Evolutionary conservation across 64 coral and sea anemone species (phyloP), one percentile per base, ranked within the genome.

Genomic region (Acropora tenuis): DNA sequence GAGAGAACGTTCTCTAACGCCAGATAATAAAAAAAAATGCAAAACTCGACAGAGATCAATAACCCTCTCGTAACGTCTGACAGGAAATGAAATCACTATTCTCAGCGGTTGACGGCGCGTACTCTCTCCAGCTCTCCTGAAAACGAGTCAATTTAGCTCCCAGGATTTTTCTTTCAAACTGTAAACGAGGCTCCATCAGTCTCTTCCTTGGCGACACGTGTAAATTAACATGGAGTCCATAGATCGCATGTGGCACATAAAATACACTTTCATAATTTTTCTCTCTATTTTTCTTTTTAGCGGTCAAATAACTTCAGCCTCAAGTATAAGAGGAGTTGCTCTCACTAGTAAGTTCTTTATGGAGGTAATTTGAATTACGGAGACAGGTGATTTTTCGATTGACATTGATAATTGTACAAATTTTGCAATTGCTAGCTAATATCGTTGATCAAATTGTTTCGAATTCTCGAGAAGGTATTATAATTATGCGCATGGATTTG

Each of bases 211-310:
- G 60, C 57, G 71, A 92, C 91, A 92, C 91, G 91, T 92, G 91
- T 86, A 92, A 5, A 80, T 75, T 77, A 90, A 90, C 55, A 92
- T 92, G 91, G 91, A 83, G 91, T 82, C 75, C 2, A 48, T n/a
- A 42, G 48, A 76, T 1, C 18, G 2, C 46, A 1, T 69, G 2
- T 71, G 7, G 47, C 82, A 6, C 43, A 1, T 71, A 11, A 15
- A 48, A 6, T 55, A 43, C 7, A n/a, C 82, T 91, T 77, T 80
- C 75, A 47, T 91, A 53, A 2, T 85, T 47, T n/a, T 91, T 10
- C 52, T 91, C 16, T 47, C 41, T n/a, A 42, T 84, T 91, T 17
- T 3, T 18, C 43, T 71, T 58, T 79, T 92, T 77, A 52, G 76
- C 65, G 79, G 19, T 13, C 50, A 87, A 71, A 30, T 61, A 47